A percentile compares a stretch with the other conserved stretches of the same genome.
These are phyloP conservation scores for Drosophila suboccidentalis DNA, from an alignment of 2,888 invertebrate species.

Conservation along the genomic window DNA sequence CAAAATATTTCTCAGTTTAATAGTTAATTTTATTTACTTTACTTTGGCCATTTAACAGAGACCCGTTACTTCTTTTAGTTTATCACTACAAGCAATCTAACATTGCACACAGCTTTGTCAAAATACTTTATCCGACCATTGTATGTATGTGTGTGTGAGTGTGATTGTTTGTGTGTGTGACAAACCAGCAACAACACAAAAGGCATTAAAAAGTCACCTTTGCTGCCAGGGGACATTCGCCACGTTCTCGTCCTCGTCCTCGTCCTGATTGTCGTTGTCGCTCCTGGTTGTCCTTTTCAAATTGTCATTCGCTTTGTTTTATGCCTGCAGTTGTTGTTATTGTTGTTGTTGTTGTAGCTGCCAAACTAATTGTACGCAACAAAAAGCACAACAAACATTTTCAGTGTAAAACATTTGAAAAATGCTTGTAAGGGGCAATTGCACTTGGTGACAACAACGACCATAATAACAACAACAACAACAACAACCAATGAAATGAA, in stretches of 20 bases:
- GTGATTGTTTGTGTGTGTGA: conserved; percentile 40
- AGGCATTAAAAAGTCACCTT: conserved; percentile 78
- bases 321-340: conserved; percentile 64
- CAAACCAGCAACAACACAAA: conserved; percentile 65
- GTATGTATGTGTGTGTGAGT: conserved; percentile 25
- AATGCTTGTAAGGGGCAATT: conserved; percentile 74
- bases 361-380: conserved; percentile 79
- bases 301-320: conserved; percentile 75
- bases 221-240: conserved; percentile 54
- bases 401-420: conserved; percentile 74
- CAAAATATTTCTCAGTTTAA: too few relatives aligned
- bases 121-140: too few relatives aligned
- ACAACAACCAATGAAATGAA: conserved; percentile 43
- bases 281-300: conserved; percentile 65
- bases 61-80: too few relatives aligned
- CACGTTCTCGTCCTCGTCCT: conserved; percentile 30
- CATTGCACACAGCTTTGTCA: too few relatives aligned
- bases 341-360: conserved; percentile 53
- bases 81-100: too few relatives aligned
- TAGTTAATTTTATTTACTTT: too few relatives aligned
- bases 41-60: too few relatives aligned
- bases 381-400: conserved; percentile 69
- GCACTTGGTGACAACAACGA: conserved; percentile 62
- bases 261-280: conserved; percentile 21
- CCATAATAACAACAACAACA: conserved; percentile 27